Base-by-base conservation (phyloP, 2,113 vertebrate genomes). In the Ctenomys sociabilis region DNA sequence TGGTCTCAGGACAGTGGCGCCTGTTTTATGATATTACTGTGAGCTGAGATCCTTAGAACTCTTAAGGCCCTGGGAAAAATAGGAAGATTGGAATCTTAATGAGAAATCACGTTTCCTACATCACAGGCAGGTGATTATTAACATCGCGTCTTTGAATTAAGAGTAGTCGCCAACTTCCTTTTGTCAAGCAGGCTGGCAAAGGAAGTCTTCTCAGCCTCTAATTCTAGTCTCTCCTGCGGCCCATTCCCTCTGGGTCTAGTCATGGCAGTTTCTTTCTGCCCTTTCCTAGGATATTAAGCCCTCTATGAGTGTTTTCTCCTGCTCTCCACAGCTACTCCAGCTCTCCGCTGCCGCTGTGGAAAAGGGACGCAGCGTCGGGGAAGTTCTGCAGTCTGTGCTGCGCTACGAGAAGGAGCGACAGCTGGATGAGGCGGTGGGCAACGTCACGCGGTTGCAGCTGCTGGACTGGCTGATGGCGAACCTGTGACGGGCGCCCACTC, bases 391-490 rank as follows among this genome's bases (percentile, higher is more conserved):
- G 92, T 95, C 94, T 0, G 93, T 98, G 54, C 94, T 98, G 87
- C 93, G 94, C 86, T 97, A 98, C 0, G 97, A 98, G 95, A 98
- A 98, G 88, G 92, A 98, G 89, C 92, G 97, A 37, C 97, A 97
- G 70, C 95, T 98, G 94, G 93, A 97, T 0, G 97, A 98, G 94
- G 97, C 97, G 0, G 90, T 96, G 94, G 98, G 96, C 2, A 98
- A 96, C 11, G 84, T 98, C 11, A 94, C 95, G 2, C 84, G 92
- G 82, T 88, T 97, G 91, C 97, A 97, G 92, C 97, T 97, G 91
- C 97, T 98, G 95, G 98, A 98, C 95, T 97, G 97, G 95, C 96
- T 98, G 96, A 96, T 97, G 91, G 90, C 11, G 73, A 97, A 97
- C 91, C 97, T 92, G 37, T 97, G 94, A 98, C 45, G 1, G 0